Base-by-base conservation (phyloP, 2,113 vertebrate species). In the Clarias macrocephalus region DNA sequence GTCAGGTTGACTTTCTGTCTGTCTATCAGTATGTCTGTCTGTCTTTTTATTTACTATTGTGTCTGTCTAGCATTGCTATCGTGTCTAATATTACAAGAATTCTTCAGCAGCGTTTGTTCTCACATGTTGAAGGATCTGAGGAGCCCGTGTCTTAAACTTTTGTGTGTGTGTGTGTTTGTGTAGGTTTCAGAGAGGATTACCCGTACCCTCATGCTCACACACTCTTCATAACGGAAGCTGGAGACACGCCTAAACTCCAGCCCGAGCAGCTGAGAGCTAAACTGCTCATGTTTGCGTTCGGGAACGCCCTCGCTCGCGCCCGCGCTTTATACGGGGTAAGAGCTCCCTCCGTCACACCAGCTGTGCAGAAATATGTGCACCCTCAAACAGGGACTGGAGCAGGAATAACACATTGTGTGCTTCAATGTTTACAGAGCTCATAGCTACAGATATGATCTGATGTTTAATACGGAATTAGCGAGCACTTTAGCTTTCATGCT, bases 271-370 rank as follows among this genome's bases (percentile, higher is more conserved):
- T 98, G 73, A 93, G 95, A 83, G 96, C 96, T 77, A 97, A 96
- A 92, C 96, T 97, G 95, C 68, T 97, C 86, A 96, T 98, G 96
- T 97, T 97, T 75, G 87, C 94, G 52, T 98, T 97, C 84, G 97
- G 96, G 86, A 97, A 96, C 0, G 97, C 97, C 0, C 90, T 98
- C 91, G 96, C 95, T 12, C 96, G 95, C 33, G 97, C 97, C 3
- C 93, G 88, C 86, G 84, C 19, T 0, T 92, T 96, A 0, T 95
- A 96, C 0, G 96, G 97, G 94, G 97, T 98, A 90, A 37, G 96
- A 96, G 73, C 21, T 10, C 37, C 81, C 25, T 13, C n/a, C 11
- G 72, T 52, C 1, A 59, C 54, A 60, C 75, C 21, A 30, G 11
- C 81, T 12, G 54, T 57, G 52, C n/a, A 30, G 54, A 77, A 77